Evolutionary conservation across 2,797 vertebrate species (phyloP).

Genomic region (Melanogrammus aeglefinus): DNA sequence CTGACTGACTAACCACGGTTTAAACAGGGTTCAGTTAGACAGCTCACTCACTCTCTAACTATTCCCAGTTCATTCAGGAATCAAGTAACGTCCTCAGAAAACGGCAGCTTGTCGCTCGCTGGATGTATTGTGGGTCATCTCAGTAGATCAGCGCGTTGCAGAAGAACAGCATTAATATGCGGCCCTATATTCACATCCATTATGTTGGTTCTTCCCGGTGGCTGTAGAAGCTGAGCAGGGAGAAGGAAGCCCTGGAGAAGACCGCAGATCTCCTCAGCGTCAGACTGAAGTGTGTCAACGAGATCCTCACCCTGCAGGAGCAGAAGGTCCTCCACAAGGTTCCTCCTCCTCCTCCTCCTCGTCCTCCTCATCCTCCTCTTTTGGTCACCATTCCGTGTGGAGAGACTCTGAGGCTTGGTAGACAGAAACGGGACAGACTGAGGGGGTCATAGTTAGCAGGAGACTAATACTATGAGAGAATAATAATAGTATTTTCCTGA

Average conservation of each 20-base stretch:
- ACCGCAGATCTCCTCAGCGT: slow-evolving; percentile 80
- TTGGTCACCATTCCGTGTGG: not conserved
- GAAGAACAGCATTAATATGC: no score
- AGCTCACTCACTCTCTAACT: no score
- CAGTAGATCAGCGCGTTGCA: not conserved
- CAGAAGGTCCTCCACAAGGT: slow-evolving; percentile 62
- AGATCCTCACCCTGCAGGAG: slow-evolving; percentile 85
- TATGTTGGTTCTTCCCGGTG: slow-evolving; percentile 55
- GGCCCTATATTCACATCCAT: not conserved
- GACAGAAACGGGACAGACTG: no score
- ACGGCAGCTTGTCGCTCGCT: not conserved
- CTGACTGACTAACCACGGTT: no score
- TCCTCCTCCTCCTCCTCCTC: slow-evolving; percentile 30
- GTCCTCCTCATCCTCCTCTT: not conserved
- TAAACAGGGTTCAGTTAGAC: no score
- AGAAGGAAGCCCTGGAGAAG: slow-evolving; percentile 73
- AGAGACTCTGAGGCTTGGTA: not conserved
- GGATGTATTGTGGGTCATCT: not conserved
- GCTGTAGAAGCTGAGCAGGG: slow-evolving; percentile 77
- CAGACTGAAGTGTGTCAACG: slow-evolving; percentile 78
- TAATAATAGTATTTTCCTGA: not conserved
- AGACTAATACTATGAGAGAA: not conserved
- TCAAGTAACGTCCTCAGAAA: not conserved
- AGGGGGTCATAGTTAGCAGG: no score
- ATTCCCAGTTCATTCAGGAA: no score